Percentiles rank a stretch among this genome's conserved stretches.
phyloP scores from a whole-genome alignment of 2,797 vertebrate species.

The Sebastes taczanowskii region DNA sequence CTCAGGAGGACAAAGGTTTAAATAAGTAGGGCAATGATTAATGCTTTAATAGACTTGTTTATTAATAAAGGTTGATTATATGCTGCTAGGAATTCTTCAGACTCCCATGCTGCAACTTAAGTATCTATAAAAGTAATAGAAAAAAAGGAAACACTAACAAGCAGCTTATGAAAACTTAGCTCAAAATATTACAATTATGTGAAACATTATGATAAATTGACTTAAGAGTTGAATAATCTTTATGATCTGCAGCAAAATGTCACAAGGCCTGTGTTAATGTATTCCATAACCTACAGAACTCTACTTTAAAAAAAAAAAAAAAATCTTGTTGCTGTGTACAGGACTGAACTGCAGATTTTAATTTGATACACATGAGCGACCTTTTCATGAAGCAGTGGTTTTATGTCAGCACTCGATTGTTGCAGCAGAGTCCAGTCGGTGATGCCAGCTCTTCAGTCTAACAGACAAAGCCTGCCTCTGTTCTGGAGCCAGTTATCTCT shows the following conservation, averaged over 20 bases:
- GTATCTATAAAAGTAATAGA: not conserved
- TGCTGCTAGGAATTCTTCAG: not conserved
- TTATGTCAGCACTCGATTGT: slow-evolving; percentile 11
- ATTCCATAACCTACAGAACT: not conserved
- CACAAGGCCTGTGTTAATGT: not conserved
- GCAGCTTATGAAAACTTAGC: not conserved
- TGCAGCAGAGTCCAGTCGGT: not conserved
- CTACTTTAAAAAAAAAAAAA: not conserved
- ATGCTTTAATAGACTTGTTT: not conserved
- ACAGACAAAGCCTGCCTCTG: slow-evolving; percentile 55
- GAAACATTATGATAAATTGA: not conserved
- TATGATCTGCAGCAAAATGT: not conserved
- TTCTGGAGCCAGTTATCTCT: slow-evolving; percentile 12
- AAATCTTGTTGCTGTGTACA: not conserved
- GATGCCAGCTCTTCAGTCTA: slow-evolving; percentile 31
- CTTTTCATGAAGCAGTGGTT: slow-evolving; percentile 4
- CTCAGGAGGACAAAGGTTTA: not conserved
- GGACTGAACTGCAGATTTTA: not conserved
- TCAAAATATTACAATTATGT: not conserved
- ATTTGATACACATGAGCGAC: not conserved
- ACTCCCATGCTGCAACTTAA: not conserved
- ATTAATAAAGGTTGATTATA: not conserved
- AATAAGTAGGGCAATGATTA: not conserved
- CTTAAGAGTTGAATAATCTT: not conserved
- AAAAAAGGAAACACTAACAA: not conserved